A percentile compares a stretch with the other conserved stretches of the same genome.
Evolutionary conservation across 2,113 vertebrate genomes (phyloP).

Genomic region (Dipodomys merriami): DNA sequence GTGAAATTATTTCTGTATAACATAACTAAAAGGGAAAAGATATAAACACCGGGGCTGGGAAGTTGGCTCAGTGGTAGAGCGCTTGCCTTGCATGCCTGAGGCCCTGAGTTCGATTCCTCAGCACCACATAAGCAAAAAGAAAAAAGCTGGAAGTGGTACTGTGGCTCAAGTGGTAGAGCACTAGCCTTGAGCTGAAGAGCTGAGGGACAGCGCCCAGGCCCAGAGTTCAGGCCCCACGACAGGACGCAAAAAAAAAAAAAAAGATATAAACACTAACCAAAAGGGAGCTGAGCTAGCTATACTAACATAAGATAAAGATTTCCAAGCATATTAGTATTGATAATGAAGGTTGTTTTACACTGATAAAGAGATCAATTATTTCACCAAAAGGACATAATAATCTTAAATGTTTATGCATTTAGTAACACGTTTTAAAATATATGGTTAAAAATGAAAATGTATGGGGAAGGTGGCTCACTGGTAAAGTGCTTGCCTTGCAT

Average conservation of each 20-base stretch:
- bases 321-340: neutral
- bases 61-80: no score
- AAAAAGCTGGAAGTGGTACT: no score
- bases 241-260: no score
- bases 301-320: neutral
- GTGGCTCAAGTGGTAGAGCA: no score
- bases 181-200: no score
- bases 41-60: no score
- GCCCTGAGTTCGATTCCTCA: no score
- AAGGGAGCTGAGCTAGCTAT: neutral
- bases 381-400: neutral
- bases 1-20: slow-evolving; percentile 7
- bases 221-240: no score
- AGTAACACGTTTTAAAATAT: neutral
- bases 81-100: no score
- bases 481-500: no score
- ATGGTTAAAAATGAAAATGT: neutral
- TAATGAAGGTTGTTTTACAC: neutral
- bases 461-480: neutral
- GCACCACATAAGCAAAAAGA: no score
- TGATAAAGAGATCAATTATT: neutral
- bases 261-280: neutral
- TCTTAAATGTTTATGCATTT: neutral
- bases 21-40: neutral
- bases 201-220: no score